Base-by-base conservation (phyloP, 2,888 invertebrate genomes). In the Chouioia cunea region DNA sequence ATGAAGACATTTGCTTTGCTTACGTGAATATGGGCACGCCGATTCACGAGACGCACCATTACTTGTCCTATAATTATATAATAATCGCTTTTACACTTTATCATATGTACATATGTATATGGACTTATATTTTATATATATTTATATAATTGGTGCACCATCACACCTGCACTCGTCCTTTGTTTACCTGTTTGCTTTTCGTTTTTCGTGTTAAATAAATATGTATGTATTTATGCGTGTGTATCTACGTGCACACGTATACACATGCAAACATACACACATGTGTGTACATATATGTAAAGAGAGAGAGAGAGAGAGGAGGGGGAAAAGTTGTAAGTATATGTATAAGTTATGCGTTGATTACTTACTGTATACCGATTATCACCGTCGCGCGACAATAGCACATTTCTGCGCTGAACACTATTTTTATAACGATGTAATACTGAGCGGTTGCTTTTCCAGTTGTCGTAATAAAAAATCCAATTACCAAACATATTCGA, bases 51-150 rank as follows among this genome's bases (percentile, higher is more conserved):
- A 67, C n/a, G 20, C 22, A 15, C 54, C 60, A 56, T 52, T 36
- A 12, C 36, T 36, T 36, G 12, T 3, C 6, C 36, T 65, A 36
- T 44, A 23, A 58, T 53, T 54, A 4, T n/a, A 27, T 36, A n/a
- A 27, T 15, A 16, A 6, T 48, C 48, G 6, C 44, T 62, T 63
- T 18, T 60, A 36, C n/a, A 58, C 36, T 48, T 48, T 62, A n/a
- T 53, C 23, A 43, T 79, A 79, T 79, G 73, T 79, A 79, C 78
- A 79, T 78, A 79, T 79, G 73, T 69, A 73, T 69, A 73, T 63
- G 62, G 47, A 65, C 59, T 65, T 60, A 66, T 54, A 52, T 60
- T 57, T 77, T 77, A 78, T 73, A 65, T 67, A 73, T 69, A 68
- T 64, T 36, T 65, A 53, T 69, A 69, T 58, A 63, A 62, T 18